Evolutionary conservation across 2,113 vertebrate genomes (phyloP).

Genomic region (Corythornis vintsioides): DNA sequence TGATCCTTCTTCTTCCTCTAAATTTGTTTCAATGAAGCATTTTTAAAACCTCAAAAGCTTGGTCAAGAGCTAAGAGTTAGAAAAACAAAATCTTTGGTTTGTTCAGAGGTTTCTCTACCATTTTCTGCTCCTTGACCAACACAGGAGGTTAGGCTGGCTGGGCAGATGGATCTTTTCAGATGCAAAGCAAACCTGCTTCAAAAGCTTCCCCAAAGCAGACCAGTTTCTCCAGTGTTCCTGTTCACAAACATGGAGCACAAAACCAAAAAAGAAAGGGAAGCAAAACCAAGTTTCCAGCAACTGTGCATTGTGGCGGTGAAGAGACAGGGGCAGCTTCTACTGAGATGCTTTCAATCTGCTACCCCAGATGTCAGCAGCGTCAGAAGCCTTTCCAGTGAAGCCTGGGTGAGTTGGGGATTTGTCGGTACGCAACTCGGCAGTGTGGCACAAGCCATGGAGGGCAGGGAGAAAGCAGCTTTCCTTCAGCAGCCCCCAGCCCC

Average conservation of each 20-base stretch:
- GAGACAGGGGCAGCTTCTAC: background rate
- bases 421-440: rapidly evolving
- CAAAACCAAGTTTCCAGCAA: background rate
- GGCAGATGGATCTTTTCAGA: background rate
- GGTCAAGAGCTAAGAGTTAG: background rate
- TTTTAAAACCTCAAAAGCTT: background rate
- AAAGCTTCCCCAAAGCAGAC: background rate
- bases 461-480: background rate
- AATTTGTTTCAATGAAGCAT: background rate
- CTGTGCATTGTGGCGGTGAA: rapidly evolving
- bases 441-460: background rate
- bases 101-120: background rate
- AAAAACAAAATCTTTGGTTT: background rate
- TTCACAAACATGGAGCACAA: background rate
- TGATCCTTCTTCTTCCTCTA: background rate
- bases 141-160: background rate
- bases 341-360: background rate
- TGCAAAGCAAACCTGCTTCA: background rate
- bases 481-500: background rate
- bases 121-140: background rate
- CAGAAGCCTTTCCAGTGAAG: background rate
- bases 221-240: rapidly evolving
- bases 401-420: background rate
- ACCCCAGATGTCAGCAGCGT: background rate
- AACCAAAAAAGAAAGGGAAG: background rate